Evolutionary conservation across 1,140 invertebrate genomes (phyloP), one percentile per base, ranked within the genome.

Genomic region (Agrypnia vestita): DNA sequence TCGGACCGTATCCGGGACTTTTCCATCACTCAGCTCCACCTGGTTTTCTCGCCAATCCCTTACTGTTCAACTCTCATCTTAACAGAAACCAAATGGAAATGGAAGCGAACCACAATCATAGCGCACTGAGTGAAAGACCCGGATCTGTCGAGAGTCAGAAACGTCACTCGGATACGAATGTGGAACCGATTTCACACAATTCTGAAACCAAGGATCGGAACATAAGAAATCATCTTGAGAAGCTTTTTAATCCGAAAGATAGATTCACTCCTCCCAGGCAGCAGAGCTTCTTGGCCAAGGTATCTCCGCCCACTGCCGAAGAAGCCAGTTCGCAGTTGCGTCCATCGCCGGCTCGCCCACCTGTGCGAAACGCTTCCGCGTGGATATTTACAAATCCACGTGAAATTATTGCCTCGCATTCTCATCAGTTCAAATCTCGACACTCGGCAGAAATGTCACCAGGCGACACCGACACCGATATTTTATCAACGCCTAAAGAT

Each of bases 301-400:
- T 93, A 1, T 93, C 93, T 44, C 93, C 93, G 12, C 90, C 92
- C 1, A 91, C 92, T 4, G 91, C 87, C 4, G 92, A 94, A 84
- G 93, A 94, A 86, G 91, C 92, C 1, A 90, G 88, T 10, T 90
- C 91, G 7, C 91, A 91, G 79, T 89, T 92, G 59, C 89, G 91
- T 76, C 92, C 92, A 8, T 94, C 93, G 11, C 93, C 93, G 15
- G 90, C 92, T 0, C 87, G 92, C 84, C 91, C 91, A 6, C 90
- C 86, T 44, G 86, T 9, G 86, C 88, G 12, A 84, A 88, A 7
- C 85, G 89, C 47, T 85, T 86, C 80, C 84, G 85, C 73, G 82
- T 85, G n/a, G 76, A 86, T 86, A 55, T 89, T 86, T 64, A 87
- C 85, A 73, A 89, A 87, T 80, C 78, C 84, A 44, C 85, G 87